A percentile compares a stretch with the other conserved stretches of the same genome.
Evolutionary conservation across 1,140 invertebrate genomes (phyloP).

Genomic region (Zaprionus tsacasi): DNA sequence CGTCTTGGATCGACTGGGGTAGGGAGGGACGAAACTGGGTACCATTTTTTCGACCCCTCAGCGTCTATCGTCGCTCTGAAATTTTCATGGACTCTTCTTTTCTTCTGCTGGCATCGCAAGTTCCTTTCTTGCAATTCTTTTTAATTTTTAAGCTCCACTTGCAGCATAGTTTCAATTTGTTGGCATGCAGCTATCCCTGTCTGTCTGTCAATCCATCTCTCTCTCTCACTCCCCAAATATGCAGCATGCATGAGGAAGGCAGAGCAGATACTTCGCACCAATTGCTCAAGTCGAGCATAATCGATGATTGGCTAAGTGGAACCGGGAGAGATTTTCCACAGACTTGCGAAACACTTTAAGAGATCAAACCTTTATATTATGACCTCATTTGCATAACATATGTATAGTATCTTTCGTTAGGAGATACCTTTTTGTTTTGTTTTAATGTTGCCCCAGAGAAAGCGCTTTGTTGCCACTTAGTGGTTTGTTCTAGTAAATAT

Average conservation of each 20-base stretch:
- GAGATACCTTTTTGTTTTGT: not conserved
- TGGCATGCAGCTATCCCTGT: constrained; percentile 41
- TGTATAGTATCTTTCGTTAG: not conserved
- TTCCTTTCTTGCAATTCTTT: constrained; percentile 23
- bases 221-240: not conserved
- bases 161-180: constrained; percentile 39
- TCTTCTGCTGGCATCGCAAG: constrained; percentile 34
- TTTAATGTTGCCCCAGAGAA: not conserved
- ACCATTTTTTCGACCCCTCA: constrained; percentile 22
- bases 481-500: constrained; percentile 1
- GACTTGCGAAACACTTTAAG: not conserved
- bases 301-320: constrained; percentile 21
- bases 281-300: constrained; percentile 52
- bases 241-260: not conserved
- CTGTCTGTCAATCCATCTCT: constrained; percentile 19
- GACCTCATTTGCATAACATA: not conserved
- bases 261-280: constrained; percentile 10
- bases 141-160: constrained; percentile 39
- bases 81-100: constrained; percentile 55
- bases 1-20: not conserved
- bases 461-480: not conserved
- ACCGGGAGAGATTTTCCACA: not conserved
- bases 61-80: constrained; percentile 50
- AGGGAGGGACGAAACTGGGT: not conserved
- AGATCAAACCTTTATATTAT: not conserved